Base-by-base conservation (phyloP, 35 echinoderm and acorn worm genomes). In the Lytechinus pictus region DNA sequence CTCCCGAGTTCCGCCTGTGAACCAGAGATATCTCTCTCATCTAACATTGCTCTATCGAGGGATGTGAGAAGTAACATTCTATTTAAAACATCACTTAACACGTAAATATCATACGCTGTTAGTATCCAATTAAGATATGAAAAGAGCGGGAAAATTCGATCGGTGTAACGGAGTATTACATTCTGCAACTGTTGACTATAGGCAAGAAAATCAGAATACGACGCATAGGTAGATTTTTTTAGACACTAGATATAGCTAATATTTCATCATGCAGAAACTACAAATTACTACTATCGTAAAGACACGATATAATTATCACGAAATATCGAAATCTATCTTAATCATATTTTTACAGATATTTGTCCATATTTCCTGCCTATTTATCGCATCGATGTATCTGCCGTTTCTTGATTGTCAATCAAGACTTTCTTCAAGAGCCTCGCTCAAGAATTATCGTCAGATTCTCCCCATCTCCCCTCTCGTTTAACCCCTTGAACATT, bases 331-430 rank as follows among this genome's bases (percentile, higher is more conserved):
- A 79, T 16, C 4, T 16, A 79, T 79, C 66, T 79, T 79, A 79
- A 79, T 79, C 66, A 79, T 24, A 24, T 79, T 79, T 79, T 24
- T 16, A 79, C 66, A 79, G 66, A 14, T 79, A 79, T 79, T 79
- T 79, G 19, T 79, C 16, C 21, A 7, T 24, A 79, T 79, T 79
- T 79, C 66, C 66, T 79, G 66, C 14, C 19, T 24, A 7, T 24
- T 6, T 79, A 79, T 79, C 66, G n/a, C 66, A 24, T 79, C 16
- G 66, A 79, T n/a, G 21, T 79, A 79, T 79, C 66, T 79, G 66
- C 66, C 21, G 66, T 14, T 79, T 79, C 66, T 79, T 79, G 66
- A 79, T 79, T 79, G 66, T 79, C 66, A 79, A 79, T 79, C 66
- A 79, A 6, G 66, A 79, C 19, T 79, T 79, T 79, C 66, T 79